Percentiles rank a stretch among this genome's conserved stretches.
Conservation (phyloP, 2,797 vertebrate species). For the Argyrosomus regius region DNA sequence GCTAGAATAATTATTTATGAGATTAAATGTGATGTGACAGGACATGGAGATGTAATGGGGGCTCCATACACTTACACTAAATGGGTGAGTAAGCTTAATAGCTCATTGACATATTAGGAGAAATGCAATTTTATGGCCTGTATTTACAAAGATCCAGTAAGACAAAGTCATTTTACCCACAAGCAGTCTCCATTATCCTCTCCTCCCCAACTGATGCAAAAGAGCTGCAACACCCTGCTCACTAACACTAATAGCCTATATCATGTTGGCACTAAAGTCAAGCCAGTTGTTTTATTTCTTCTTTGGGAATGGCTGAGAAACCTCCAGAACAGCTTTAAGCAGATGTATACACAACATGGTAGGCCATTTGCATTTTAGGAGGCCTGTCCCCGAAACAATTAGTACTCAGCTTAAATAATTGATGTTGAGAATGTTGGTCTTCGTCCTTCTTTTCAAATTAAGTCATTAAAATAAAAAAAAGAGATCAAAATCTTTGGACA, state of each 20-base stretch:
- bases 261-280: slow-evolving; percentile 26
- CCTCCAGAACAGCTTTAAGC: background rate
- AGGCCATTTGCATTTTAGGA: background rate
- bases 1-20: slow-evolving; percentile 17
- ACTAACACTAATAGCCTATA: slow-evolving; percentile 25
- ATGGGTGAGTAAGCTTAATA: slow-evolving; percentile 37
- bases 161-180: slow-evolving; percentile 31
- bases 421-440: background rate
- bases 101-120: slow-evolving; percentile 24
- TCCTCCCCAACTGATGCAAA: slow-evolving; percentile 34
- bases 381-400: background rate
- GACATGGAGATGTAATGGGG: slow-evolving; percentile 32
- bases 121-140: slow-evolving; percentile 38
- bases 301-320: slow-evolving; percentile 23
- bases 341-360: slow-evolving; percentile 32
- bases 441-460: background rate
- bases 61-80: slow-evolving; percentile 25
- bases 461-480: background rate
- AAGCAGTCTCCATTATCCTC: slow-evolving; percentile 29
- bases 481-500: background rate
- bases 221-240: slow-evolving; percentile 29
- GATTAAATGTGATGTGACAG: slow-evolving; percentile 23
- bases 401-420: background rate
- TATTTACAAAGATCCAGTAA: slow-evolving; percentile 18
- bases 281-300: slow-evolving; percentile 41